A percentile compares a stretch with the other conserved stretches of the same genome.
Evolutionary conservation across 2,888 invertebrate species (phyloP).

Genomic region (Cephus pulcher): DNA sequence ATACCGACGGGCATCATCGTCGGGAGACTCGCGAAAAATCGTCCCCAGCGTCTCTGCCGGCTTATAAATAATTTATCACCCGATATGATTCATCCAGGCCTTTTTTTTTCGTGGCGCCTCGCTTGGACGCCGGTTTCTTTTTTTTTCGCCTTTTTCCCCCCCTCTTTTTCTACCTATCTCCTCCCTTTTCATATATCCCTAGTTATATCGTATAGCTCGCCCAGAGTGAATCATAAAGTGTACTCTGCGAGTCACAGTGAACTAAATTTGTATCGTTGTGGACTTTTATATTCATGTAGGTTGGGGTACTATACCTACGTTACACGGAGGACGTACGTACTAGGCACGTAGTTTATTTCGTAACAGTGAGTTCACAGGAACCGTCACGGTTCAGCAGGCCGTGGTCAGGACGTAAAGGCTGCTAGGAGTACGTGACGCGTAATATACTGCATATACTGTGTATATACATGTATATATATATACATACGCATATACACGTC

Average conservation of each 20-base stretch:
- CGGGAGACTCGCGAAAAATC: not conserved
- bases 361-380: not conserved
- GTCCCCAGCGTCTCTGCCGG: not conserved
- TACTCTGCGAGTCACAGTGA: not conserved
- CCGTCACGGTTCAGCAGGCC: not conserved
- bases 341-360: not conserved
- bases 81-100: not conserved
- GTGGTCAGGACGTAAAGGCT: not conserved
- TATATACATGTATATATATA: no score
- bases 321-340: not conserved
- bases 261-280: not conserved
- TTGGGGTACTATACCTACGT: not conserved
- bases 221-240: not conserved
- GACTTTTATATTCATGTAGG: not conserved
- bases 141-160: fast-evolving
- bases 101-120: not conserved
- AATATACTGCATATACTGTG: not conserved
- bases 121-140: not conserved
- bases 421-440: not conserved
- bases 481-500: no score
- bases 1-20: not conserved
- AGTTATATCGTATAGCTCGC: not conserved
- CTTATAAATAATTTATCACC: not conserved
- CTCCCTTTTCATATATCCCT: not conserved
- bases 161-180: not conserved